Conservation (phyloP, 2,888 invertebrate species). For the Thera obeliscata region DNA sequence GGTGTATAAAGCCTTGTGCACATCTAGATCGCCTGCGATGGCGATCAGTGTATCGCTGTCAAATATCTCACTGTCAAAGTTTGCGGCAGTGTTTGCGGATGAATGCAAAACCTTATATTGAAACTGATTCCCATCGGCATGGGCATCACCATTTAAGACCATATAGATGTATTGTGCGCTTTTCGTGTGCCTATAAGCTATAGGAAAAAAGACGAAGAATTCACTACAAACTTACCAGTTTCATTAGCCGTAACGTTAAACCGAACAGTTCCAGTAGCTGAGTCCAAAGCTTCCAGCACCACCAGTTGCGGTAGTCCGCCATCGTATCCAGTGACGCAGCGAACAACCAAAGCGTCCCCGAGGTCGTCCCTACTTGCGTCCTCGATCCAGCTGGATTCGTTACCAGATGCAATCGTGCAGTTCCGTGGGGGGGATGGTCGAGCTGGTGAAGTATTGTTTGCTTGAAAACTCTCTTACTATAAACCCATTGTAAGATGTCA, state of each 20-base stretch:
- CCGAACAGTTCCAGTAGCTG: slow-evolving; percentile 86
- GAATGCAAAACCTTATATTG: too few species aligned
- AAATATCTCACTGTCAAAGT: too few species aligned
- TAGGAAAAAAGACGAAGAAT: too few species aligned
- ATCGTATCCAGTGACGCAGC: slow-evolving; percentile 94
- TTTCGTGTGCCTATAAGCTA: too few species aligned
- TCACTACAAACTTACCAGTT: slow-evolving; percentile 60
- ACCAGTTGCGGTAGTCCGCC: slow-evolving; percentile 95
- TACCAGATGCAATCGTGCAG: slow-evolving; percentile 90
- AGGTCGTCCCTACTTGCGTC: slow-evolving; percentile 66
- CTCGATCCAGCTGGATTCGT: slow-evolving; percentile 81
- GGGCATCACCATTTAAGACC: too few species aligned
- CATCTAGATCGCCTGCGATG: too few species aligned
- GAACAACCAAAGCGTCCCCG: slow-evolving; percentile 87
- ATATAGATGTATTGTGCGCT: too few species aligned
- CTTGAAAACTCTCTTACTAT: not conserved
- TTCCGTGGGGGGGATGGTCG: slow-evolving; percentile 93
- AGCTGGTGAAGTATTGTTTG: slow-evolving; percentile 71
- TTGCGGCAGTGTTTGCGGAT: too few species aligned
- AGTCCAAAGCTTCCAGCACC: slow-evolving; percentile 92
- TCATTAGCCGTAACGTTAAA: slow-evolving; percentile 89
- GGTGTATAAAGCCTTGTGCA: too few species aligned
- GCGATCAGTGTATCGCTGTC: too few species aligned
- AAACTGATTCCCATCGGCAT: too few species aligned
- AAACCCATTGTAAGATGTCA: too few species aligned